phyloP scores from a whole-genome alignment of 2,113 vertebrate species.

The Deroptyus accipitrinus region DNA sequence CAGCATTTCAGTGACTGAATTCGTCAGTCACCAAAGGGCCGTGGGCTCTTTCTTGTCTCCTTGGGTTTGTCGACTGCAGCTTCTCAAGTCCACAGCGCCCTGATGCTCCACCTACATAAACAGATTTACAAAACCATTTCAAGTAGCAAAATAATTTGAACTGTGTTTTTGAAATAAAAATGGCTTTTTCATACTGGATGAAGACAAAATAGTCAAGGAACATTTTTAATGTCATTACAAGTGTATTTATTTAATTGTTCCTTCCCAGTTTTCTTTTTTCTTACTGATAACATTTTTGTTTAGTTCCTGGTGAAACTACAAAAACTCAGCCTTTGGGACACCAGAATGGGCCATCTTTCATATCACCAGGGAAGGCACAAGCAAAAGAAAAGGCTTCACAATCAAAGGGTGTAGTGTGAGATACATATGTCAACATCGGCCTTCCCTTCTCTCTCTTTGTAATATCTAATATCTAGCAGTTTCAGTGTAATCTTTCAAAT shows the following conservation, averaged over 20 bases:
- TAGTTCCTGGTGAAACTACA: neutral
- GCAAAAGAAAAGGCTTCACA: neutral
- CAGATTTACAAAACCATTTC: neutral
- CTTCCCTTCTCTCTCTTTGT: neutral
- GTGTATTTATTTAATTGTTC: neutral
- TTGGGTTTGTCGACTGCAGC: slow-evolving; percentile 32
- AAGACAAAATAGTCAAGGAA: neutral
- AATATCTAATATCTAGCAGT: neutral
- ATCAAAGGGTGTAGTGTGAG: neutral
- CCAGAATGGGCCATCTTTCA: neutral
- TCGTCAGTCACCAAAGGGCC: slow-evolving; percentile 26
- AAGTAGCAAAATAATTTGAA: neutral
- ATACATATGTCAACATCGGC: neutral
- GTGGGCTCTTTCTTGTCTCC: slow-evolving; percentile 53
- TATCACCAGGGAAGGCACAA: neutral
- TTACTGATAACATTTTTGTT: neutral
- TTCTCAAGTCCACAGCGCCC: neutral
- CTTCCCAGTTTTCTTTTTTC: neutral
- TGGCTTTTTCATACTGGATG: neutral
- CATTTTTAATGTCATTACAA: neutral
- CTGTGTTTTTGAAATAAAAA: neutral
- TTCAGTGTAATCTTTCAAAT: slow-evolving; percentile 2
- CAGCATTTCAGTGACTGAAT: slow-evolving; percentile 12
- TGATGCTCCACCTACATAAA: neutral
- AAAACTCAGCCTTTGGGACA: neutral